Percentiles rank a stretch among this genome's conserved stretches.
Conservation (phyloP, 2,113 vertebrate species). For the Bujurquina vittata region DNA sequence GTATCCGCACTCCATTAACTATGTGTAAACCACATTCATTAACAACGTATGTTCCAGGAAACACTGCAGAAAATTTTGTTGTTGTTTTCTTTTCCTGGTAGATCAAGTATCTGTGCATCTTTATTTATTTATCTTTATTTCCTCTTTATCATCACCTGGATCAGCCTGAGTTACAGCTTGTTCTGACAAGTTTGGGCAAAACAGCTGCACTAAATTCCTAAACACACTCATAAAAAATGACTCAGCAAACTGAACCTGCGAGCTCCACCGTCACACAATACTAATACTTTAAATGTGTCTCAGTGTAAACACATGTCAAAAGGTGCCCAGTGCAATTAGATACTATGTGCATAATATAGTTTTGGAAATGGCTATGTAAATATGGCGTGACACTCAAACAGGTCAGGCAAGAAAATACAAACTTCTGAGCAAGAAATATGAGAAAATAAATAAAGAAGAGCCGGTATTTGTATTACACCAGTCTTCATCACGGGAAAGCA, state of each 20-base stretch:
- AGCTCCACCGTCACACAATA: not conserved
- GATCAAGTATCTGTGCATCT: not conserved
- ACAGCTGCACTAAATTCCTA: not conserved
- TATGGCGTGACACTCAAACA: not conserved
- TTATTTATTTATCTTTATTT: not conserved
- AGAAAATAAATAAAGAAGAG: not conserved
- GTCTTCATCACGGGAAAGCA: not conserved
- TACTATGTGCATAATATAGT: not conserved
- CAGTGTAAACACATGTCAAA: not conserved
- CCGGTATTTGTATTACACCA: not conserved
- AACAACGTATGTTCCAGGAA: constrained; percentile 35
- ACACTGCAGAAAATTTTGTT: not conserved
- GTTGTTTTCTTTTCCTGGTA: not conserved
- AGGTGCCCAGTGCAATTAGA: not conserved
- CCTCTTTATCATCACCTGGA: not conserved
- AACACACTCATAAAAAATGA: not conserved
- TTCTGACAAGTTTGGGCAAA: not conserved
- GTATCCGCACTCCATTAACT: constrained; percentile 41
- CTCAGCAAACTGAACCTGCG: not conserved
- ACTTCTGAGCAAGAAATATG: not conserved
- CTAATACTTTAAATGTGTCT: not conserved
- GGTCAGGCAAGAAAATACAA: not conserved
- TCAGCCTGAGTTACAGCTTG: not conserved
- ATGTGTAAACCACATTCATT: constrained; percentile 23
- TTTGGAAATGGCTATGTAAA: not conserved